Base-by-base conservation (phyloP, 2,113 vertebrate genomes). In the Labrus mixtus region DNA sequence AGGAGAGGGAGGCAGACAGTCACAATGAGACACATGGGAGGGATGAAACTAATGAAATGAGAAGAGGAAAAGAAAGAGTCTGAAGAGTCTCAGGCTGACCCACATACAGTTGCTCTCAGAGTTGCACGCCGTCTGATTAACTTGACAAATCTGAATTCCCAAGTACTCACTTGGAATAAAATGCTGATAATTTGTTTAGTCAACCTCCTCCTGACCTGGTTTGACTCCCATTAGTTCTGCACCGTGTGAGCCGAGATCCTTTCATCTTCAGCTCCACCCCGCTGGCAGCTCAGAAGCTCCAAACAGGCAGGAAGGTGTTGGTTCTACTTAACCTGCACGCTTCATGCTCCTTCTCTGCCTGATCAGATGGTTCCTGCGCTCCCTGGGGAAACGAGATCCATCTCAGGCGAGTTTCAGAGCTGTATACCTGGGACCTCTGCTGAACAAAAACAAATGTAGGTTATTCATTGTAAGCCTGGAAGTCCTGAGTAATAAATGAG, bases 11-110 rank as follows among this genome's bases (percentile, higher is more conserved):
- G 61, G 51, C 55, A 68, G 62, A 48, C 51, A 71, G 63, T 65
- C 77, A 23, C 59, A 54, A 45, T 36, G 65, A 79, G 63, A 80
- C 69, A 61, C 23, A 57, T 12, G 25, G 36, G 63, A 25, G 48
- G 64, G 46, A 58, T 71, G 70, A 73, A 79, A 66, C 79, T 83
- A 77, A 90, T 72, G 71, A 74, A 79, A 87, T 65, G 62, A 81
- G 58, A 71, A 76, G 70, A 45, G 22, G 0, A 1, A 12, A 53
- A 29, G 58, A 54, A 59, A 19, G 39, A 63, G 23, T 64, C 25
- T 46, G 33, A 68, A n/a, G 50, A 78, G 33, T 70, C 71, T 76
- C 65, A 36, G 25, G 51, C 17, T 87, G 84, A 83, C 73, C 72
- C 69, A 89, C 46, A 78, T 84, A 60, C 43, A 75, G 16, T 64